Evolutionary conservation across 2,797 vertebrate genomes (phyloP), one percentile per base, ranked within the genome.

Genomic region (Chelmon rostratus): DNA sequence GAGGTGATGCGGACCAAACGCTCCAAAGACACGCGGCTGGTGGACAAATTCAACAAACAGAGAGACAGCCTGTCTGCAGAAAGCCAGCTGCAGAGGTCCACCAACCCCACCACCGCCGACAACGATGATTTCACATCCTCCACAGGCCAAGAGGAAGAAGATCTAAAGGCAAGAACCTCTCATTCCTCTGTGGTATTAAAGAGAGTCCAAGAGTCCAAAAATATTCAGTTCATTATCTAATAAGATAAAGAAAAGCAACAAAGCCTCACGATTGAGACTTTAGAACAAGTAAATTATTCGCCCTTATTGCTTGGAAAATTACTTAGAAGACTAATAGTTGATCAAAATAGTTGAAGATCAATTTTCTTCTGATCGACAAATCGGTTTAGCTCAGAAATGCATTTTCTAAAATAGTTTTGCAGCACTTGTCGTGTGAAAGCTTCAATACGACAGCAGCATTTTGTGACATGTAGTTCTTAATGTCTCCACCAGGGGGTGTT

Each of bases 1-100:
- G 94, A 95, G n/a, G 93, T 99, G 81, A 99, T 99, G 98, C 92
- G 97, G 0, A 92, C 95, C 0, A 99, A 98, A 86, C 95, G 98
- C 13, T 95, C 89, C 68, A 96, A 90, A 0, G 96, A 99, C 93
- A 58, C 0, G 0, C 89, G 65, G 3, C 84, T 96, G 77, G 96
- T 99, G 0, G 88, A 96, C 75, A 96, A 96, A 82, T 98, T 96
- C 92, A 96, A 90, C 85, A 95, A 86, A 10, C 89, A 92, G 3
- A 95, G 89, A 73, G 95, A 95, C 33, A 92, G 93, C 40, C 90
- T 92, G 66, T 83, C 73, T 0, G 89, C 91, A 4, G 93, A 90
- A 69, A 86, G 54, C 52, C 73, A n/a, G 19, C 80, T 73, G 15
- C 88, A 74, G 4, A 81, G 33, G 16, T 53, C 90, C 0, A 6